Evolutionary conservation across 2,113 vertebrate species (phyloP).

Genomic region (Bombycilla garrulus): DNA sequence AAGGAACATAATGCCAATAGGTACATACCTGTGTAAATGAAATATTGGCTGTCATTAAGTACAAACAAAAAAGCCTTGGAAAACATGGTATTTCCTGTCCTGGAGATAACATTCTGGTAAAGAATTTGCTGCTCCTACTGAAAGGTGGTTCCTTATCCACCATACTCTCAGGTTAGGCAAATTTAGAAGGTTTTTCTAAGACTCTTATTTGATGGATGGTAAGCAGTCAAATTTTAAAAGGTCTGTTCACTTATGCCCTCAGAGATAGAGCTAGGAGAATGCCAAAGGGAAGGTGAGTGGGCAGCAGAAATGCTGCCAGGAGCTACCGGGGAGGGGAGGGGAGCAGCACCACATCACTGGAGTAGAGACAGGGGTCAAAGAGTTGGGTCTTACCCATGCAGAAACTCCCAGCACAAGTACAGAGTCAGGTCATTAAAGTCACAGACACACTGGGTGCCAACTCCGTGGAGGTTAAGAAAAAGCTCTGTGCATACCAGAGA

Average conservation of each 20-base stretch:
- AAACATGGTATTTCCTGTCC: fast-evolving
- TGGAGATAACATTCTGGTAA: background rate
- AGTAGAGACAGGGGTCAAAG: background rate
- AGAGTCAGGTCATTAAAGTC: background rate
- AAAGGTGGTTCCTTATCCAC: background rate
- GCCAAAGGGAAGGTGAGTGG: background rate
- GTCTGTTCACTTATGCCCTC: background rate
- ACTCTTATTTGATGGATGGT: background rate
- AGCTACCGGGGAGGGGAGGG: background rate
- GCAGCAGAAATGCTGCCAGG: background rate
- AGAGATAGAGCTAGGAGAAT: background rate
- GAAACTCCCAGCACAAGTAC: background rate
- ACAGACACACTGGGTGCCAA: background rate
- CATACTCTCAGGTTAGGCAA: background rate
- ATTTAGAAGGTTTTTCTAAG: background rate
- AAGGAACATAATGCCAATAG: conserved; percentile 95
- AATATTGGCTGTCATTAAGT: background rate
- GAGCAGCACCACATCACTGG: background rate
- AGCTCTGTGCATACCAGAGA: background rate
- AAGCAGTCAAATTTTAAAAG: background rate
- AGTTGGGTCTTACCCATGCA: background rate
- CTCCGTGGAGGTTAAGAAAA: background rate
- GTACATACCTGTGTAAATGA: conserved; percentile 86
- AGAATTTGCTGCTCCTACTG: background rate
- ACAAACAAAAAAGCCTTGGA: background rate